Conservation (phyloP, 2,113 vertebrate genomes). For the Lycaon pictus region DNA sequence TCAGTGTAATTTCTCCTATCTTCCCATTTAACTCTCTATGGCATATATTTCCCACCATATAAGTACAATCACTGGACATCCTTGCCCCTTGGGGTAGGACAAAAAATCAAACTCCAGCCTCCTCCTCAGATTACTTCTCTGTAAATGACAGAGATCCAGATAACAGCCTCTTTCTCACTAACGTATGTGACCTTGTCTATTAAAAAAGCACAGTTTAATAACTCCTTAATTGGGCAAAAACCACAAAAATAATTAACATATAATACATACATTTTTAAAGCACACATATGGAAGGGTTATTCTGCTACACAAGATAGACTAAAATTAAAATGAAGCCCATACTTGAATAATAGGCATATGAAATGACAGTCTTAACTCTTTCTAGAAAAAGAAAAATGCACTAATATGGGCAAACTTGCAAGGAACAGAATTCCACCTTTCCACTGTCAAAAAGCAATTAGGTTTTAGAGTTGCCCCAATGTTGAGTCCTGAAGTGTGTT, state of each 20-base stretch:
- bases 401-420: neutral
- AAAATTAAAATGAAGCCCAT: constrained; percentile 41
- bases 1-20: neutral
- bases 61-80: neutral
- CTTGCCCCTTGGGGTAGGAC: neutral
- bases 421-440: constrained; percentile 6
- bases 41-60: neutral
- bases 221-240: neutral
- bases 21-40: neutral
- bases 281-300: neutral
- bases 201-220: neutral
- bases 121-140: neutral
- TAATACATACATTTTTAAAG: neutral
- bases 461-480: neutral
- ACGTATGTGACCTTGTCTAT: neutral
- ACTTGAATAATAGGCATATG: neutral
- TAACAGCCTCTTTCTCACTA: neutral
- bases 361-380: constrained; percentile 22
- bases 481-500: neutral
- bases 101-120: neutral
- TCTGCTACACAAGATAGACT: neutral
- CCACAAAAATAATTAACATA: neutral
- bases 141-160: neutral
- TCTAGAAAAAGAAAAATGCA: neutral
- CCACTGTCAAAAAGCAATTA: neutral